These are phyloP conservation scores for Gobionotothen gibberifrons DNA, from an alignment of 2,797 vertebrate species.

Conservation along the genomic window DNA sequence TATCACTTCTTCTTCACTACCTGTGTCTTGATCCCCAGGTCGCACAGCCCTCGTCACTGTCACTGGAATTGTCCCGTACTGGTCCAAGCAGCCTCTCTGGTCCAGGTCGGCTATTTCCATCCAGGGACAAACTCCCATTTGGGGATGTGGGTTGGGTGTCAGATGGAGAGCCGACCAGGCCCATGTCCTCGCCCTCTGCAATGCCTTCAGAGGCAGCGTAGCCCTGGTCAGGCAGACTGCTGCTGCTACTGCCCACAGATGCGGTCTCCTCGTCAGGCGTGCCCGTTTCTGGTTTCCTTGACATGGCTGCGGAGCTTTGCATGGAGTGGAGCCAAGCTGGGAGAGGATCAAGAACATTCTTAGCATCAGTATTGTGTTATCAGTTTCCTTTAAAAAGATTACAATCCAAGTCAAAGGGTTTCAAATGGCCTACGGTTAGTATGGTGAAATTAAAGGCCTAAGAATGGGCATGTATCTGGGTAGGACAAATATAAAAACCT, in stretches of 20 bases:
- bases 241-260: slow-evolving; percentile 71
- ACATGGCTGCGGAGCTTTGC: slow-evolving; percentile 38
- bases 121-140: slow-evolving; percentile 78
- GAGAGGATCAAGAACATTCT: slow-evolving; percentile 28
- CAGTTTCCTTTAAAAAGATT: neutral
- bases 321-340: slow-evolving; percentile 79
- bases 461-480: neutral
- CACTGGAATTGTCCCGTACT: slow-evolving; percentile 77
- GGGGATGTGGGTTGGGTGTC: slow-evolving; percentile 88
- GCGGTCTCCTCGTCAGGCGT: slow-evolving; percentile 74
- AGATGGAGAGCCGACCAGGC: slow-evolving; percentile 86
- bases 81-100: slow-evolving; percentile 45
- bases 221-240: slow-evolving; percentile 83
- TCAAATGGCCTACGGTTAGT: neutral
- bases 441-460: neutral
- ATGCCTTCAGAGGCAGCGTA: slow-evolving; percentile 82
- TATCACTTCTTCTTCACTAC: slow-evolving; percentile 55
- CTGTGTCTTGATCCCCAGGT: slow-evolving; percentile 82
- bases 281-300: slow-evolving; percentile 57
- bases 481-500: neutral
- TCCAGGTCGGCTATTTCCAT: slow-evolving; percentile 35
- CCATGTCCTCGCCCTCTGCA: slow-evolving; percentile 80
- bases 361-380: slow-evolving; percentile 11
- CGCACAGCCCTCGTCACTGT: slow-evolving; percentile 84
- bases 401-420: slow-evolving; percentile 5